A percentile compares a stretch with the other conserved stretches of the same genome.
phyloP scores from a whole-genome alignment of 2,797 vertebrate species.

The Coracias cyanogaster region DNA sequence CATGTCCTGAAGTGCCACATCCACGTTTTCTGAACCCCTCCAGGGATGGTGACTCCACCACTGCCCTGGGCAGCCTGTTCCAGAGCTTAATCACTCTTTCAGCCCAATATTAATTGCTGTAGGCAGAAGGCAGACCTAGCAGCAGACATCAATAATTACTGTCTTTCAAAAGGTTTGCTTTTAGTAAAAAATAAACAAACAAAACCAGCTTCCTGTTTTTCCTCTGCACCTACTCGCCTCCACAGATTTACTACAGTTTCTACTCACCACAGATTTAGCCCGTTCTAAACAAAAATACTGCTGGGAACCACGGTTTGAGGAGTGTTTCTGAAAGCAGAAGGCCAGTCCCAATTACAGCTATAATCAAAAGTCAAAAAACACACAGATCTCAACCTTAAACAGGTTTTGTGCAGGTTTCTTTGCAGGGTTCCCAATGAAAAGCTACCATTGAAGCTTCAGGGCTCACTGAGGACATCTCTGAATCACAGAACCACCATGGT shows the following conservation, averaged over 20 bases:
- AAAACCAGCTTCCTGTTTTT: not conserved
- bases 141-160: not conserved
- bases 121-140: not conserved
- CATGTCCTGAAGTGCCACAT: no score
- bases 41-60: no score
- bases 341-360: not conserved
- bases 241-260: fast-evolving
- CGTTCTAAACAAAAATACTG: not conserved
- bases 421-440: not conserved
- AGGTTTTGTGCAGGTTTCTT: not conserved
- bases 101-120: no score
- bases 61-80: no score
- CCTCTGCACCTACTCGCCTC: not conserved
- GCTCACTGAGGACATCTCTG: not conserved
- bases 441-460: not conserved
- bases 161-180: not conserved
- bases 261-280: not conserved
- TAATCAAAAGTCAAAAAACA: not conserved
- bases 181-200: not conserved
- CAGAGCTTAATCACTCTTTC: no score
- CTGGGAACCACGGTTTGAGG: not conserved
- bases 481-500: not conserved
- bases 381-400: not conserved
- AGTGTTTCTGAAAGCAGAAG: not conserved
- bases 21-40: no score